Base-by-base conservation (phyloP, 2,888 invertebrate species). In the Eupithecia tripunctaria region DNA sequence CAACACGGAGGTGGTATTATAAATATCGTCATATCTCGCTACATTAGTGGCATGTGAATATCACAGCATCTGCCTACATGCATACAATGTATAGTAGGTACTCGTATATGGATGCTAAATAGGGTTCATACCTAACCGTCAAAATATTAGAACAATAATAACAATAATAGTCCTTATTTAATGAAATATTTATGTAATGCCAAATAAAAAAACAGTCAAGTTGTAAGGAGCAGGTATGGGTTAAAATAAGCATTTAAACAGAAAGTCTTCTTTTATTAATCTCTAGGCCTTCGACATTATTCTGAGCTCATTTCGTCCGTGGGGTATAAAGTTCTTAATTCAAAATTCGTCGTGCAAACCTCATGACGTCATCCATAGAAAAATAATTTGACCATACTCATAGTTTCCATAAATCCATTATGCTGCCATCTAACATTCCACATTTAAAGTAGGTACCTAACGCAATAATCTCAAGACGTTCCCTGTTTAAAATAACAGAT, bases 401-500 rank as follows among this genome's bases (percentile, higher is more conserved):
- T 56, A 25, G 51, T 56, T 56, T 56, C 25, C 51, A 56, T 56
- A 56, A 56, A 56, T 14, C 56, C 51, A 21, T 51, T 21, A 56
- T 5, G 25, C 25, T 25, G 56, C 56, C 56, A 25, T 56, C 25
- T 25, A 56, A 56, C 25, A 56, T 56, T 56, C 56, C 56, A 56
- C 12, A 27, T 81, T 82, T 82, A 84, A 82, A 83, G 84, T n/a
- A n/a, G n/a, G n/a, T 82, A 21, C 51, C 51, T 51, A 82, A 84
- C 80, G 81, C 84, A 86, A 86, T 87, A 87, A 88, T 84, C 83
- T 81, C 81, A 86, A 90, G 89, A 88, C 87, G 89, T 85, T 82
- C 85, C 83, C 89, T 86, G 86, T 84, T 89, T 89, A 88, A 90
- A 88, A 90, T 90, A 88, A 89, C 88, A 90, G 88, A 90, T 91